Percentiles rank a stretch among this genome's conserved stretches.
phyloP scores from a whole-genome alignment of 2,113 vertebrate species.

The Clarias gariepinus region DNA sequence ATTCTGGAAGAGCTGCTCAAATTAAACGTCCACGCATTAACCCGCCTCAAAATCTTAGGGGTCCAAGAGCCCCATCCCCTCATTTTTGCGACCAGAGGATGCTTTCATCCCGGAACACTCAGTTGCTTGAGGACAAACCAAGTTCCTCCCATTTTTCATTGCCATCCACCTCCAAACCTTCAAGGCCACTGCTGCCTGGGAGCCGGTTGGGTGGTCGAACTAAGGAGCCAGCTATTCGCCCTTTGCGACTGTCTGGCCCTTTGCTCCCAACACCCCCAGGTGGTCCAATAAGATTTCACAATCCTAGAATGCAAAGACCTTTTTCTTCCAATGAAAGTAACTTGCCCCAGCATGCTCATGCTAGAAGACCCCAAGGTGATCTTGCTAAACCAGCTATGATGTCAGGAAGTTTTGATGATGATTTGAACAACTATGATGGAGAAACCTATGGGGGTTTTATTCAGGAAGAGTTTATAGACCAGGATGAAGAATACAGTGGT shows the following conservation, averaged over 20 bases:
- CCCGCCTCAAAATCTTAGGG: constrained; percentile 62
- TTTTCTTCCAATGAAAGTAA: constrained; percentile 59
- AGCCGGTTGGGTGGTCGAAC: constrained; percentile 71
- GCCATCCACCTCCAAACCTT: constrained; percentile 66
- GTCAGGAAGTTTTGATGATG: constrained; percentile 58
- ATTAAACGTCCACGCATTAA: constrained; percentile 21
- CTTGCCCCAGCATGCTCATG: constrained; percentile 56
- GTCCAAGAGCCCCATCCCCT: constrained; percentile 69
- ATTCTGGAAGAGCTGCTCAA: constrained; percentile 2
- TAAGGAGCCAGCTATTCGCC: constrained; percentile 66
- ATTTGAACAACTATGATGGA: neutral
- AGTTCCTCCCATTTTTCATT: constrained; percentile 68
- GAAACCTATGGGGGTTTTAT: constrained; percentile 25
- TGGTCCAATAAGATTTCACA: constrained; percentile 63
- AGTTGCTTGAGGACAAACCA: constrained; percentile 70
- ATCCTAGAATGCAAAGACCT: constrained; percentile 64
- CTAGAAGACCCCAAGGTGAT: constrained; percentile 64
- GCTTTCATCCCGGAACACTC: constrained; percentile 57
- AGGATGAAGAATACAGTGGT: constrained; percentile 68
- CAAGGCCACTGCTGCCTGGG: constrained; percentile 61
- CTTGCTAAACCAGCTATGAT: constrained; percentile 58
- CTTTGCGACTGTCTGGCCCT: constrained; percentile 71
- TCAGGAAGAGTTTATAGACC: constrained; percentile 40
- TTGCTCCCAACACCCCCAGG: constrained; percentile 82
- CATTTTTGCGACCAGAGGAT: constrained; percentile 51